These are phyloP conservation scores for Colius striatus DNA, from an alignment of 2,113 vertebrate genomes.

Conservation along the genomic window DNA sequence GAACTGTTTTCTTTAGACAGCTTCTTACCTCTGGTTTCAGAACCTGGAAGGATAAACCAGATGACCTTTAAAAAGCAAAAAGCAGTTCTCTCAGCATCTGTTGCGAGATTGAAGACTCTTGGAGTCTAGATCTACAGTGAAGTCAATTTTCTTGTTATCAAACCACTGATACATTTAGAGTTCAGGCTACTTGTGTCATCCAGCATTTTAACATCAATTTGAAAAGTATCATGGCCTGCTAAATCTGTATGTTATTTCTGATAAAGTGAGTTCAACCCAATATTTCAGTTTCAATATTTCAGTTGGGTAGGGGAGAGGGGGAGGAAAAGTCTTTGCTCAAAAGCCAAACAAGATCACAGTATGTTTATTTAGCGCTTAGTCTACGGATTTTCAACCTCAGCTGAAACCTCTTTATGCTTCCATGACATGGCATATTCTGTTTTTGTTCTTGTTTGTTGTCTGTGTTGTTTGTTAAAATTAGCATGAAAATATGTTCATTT, in stretches of 20 bases:
- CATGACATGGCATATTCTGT: neutral
- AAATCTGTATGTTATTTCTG: neutral
- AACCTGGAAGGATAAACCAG: neutral
- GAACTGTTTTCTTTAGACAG: neutral
- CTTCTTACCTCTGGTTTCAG: neutral
- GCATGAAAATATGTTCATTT: neutral
- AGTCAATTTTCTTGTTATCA: constrained; percentile 39
- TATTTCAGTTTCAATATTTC: neutral
- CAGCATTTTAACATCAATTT: neutral
- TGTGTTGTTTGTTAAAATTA: neutral
- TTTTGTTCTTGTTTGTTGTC: too few relatives aligned
- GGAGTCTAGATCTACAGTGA: neutral
- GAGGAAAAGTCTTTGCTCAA: neutral
- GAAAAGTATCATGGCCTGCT: neutral
- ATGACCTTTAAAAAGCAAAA: constrained; percentile 38
- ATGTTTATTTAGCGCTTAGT: neutral
- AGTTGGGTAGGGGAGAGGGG: rapidly evolving
- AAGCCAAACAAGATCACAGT: neutral
- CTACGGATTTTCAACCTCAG: neutral
- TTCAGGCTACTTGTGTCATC: neutral
- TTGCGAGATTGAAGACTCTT: neutral
- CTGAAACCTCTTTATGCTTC: neutral
- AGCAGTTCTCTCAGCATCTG: neutral
- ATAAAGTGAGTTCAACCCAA: neutral
- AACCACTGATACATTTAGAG: constrained; percentile 2